Evolutionary conservation across 2,113 vertebrate genomes (phyloP).

Genomic region (Leptosomus discolor): DNA sequence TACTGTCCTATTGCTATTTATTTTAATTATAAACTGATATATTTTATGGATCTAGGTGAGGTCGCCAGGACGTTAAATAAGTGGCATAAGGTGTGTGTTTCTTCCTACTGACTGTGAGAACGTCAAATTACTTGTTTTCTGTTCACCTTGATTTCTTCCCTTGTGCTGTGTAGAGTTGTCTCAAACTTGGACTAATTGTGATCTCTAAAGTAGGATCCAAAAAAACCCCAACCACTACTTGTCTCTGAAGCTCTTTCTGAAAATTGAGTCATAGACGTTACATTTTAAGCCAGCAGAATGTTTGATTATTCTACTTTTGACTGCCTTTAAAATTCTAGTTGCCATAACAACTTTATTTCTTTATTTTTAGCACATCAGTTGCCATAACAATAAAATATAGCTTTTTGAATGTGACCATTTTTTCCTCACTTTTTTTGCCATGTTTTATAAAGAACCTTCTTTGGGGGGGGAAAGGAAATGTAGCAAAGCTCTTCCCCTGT

Average conservation of each 20-base stretch:
- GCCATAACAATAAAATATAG: slow-evolving; percentile 80
- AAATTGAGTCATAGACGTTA: slow-evolving; percentile 77
- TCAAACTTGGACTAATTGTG: neutral
- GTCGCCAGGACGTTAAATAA: neutral
- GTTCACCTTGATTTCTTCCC: neutral
- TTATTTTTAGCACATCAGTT: slow-evolving; percentile 80
- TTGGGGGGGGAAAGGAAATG: neutral
- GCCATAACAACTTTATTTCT: slow-evolving; percentile 87
- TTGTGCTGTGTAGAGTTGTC: neutral
- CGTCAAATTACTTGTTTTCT: neutral
- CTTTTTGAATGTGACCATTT: slow-evolving; percentile 66
- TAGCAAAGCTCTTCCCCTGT: slow-evolving; percentile 14
- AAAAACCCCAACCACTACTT: slow-evolving; percentile 6
- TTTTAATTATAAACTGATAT: neutral
- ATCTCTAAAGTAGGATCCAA: neutral
- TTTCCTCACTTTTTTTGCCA: neutral
- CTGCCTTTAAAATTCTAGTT: slow-evolving; percentile 81
- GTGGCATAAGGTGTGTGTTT: neutral
- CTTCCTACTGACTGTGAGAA: neutral
- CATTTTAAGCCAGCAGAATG: slow-evolving; percentile 75
- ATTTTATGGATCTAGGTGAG: neutral
- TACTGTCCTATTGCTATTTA: neutral
- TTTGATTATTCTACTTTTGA: slow-evolving; percentile 81
- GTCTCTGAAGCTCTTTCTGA: slow-evolving; percentile 65
- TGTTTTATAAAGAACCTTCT: slow-evolving; percentile 32